phyloP scores from a whole-genome alignment of 2,888 invertebrate genomes.

The Geotrupes spiniger region DNA sequence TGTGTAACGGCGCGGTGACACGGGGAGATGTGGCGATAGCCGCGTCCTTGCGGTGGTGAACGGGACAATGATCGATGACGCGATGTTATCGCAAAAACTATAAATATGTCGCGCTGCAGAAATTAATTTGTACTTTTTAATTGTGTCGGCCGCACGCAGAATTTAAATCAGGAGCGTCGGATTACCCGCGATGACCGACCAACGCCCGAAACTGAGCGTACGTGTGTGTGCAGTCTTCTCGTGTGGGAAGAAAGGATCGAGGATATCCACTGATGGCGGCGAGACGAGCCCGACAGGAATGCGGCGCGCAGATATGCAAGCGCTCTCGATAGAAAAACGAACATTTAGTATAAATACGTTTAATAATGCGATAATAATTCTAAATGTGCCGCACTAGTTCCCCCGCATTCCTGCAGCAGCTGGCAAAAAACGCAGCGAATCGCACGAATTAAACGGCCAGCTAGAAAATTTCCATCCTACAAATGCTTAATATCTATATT shows the following conservation, averaged over 20 bases:
- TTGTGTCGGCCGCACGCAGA: conserved; percentile 13
- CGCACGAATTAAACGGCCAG: no score
- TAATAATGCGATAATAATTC: conserved; percentile 27
- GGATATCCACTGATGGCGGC: conserved; percentile 9
- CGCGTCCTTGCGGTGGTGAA: conserved; percentile 17
- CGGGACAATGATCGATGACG: conserved; percentile 18
- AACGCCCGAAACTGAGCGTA: no score
- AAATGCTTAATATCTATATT: no score
- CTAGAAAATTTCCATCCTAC: no score
- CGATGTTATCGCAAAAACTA: conserved; percentile 15
- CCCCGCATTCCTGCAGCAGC: conserved; percentile 22
- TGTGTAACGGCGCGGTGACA: no score
- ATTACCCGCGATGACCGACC: no score
- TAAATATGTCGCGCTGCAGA: conserved; percentile 15
- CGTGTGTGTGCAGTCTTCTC: neutral
- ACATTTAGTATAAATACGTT: conserved; percentile 28
- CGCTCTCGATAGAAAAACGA: conserved; percentile 17
- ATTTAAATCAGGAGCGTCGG: no score
- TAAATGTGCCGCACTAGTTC: conserved; percentile 29
- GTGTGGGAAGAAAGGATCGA: conserved; percentile 12
- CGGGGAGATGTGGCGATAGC: no score
- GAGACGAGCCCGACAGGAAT: conserved; percentile 22
- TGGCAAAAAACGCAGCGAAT: no score
- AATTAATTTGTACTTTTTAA: conserved; percentile 23
- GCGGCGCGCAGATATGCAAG: conserved; percentile 25